phyloP scores from a whole-genome alignment of 1,140 invertebrate species.

The Anastrepha ludens region DNA sequence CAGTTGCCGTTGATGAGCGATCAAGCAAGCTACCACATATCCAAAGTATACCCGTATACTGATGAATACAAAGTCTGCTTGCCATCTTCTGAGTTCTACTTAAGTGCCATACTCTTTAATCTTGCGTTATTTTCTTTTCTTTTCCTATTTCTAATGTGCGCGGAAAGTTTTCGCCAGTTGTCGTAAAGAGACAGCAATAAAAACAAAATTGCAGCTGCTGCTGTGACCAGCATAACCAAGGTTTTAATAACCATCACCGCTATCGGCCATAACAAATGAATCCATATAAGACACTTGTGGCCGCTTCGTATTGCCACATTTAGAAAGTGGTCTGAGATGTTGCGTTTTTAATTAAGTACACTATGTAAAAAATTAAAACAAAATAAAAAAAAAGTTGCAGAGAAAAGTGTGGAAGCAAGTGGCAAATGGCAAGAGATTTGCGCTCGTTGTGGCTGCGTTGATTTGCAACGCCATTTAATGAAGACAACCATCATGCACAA shows the following conservation, averaged over 20 bases:
- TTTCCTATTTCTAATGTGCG: background rate
- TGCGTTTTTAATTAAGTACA: constrained; percentile 43
- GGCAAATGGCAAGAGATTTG: constrained; percentile 20
- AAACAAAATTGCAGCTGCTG: background rate
- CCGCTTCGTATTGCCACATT: constrained; percentile 48
- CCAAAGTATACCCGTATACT: background rate
- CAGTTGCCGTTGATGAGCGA: background rate
- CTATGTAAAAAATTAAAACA: background rate
- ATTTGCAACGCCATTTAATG: constrained; percentile 36
- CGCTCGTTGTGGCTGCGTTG: background rate
- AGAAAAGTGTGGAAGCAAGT: constrained; percentile 21
- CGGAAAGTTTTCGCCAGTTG: constrained; percentile 19
- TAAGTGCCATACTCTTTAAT: background rate
- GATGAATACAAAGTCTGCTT: background rate
- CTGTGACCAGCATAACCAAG: background rate
- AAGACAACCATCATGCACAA: background rate
- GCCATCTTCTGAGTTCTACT: background rate
- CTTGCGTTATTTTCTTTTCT: background rate
- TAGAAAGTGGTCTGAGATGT: constrained; percentile 51
- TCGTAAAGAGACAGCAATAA: background rate
- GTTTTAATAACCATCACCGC: constrained; percentile 45
- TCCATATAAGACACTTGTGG: constrained; percentile 39
- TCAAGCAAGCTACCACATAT: background rate
- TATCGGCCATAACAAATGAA: constrained; percentile 36
- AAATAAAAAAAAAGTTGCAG: background rate